Conservation (phyloP, 37 sponge, comb jelly and placozoan genomes). For the Halisarca cf. caerulea region DNA sequence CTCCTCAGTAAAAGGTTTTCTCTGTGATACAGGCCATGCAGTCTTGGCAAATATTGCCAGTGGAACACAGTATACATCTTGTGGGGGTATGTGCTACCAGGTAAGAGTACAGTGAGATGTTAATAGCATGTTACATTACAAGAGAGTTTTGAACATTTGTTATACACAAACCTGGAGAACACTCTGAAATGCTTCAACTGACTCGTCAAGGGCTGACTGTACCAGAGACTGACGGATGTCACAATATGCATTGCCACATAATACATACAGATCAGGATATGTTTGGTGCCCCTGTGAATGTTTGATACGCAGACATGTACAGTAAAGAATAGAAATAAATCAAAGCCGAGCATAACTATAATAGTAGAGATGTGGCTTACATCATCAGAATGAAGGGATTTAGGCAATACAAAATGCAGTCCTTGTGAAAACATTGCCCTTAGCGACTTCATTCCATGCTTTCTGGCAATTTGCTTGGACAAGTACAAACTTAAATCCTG, state of each 20-base stretch:
- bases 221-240: not conserved
- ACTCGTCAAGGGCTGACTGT: not conserved
- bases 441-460: conserved; percentile 52
- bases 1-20: too few species aligned
- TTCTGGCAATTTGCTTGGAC: conserved; percentile 60
- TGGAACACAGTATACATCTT: not conserved
- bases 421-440: conserved; percentile 21
- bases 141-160: not conserved
- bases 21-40: conserved; percentile 9
- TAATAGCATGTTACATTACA: too few species aligned
- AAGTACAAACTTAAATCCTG: conserved; percentile 38
- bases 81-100: not conserved
- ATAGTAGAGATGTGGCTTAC: too few species aligned
- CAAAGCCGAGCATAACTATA: too few species aligned
- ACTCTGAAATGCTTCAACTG: not conserved
- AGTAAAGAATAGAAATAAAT: too few species aligned
- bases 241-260: not conserved
- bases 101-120: not conserved
- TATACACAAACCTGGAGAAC: conserved; percentile 1
- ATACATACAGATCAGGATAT: not conserved
- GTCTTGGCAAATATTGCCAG: conserved; percentile 4
- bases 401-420: not conserved
- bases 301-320: not conserved
- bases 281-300: not conserved
- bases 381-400: not conserved